phyloP scores from a whole-genome alignment of 2,888 invertebrate species.

The Criorhina ranunculi region DNA sequence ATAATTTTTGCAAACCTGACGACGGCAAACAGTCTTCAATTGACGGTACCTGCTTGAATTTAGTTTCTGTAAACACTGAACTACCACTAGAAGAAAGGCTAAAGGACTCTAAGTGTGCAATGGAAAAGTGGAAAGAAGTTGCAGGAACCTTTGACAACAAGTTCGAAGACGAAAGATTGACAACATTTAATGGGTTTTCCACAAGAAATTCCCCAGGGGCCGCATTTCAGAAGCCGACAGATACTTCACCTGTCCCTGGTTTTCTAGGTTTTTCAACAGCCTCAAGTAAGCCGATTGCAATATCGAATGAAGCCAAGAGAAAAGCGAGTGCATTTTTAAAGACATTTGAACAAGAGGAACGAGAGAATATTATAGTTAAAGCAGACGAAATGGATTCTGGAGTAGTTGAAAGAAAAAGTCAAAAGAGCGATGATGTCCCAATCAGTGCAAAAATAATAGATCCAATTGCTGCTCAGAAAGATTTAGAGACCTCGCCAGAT shows the following conservation, averaged over 20 bases:
- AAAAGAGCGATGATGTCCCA: neutral
- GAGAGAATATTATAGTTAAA: neutral
- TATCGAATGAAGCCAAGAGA: slow-evolving; percentile 66
- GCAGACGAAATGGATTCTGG: neutral
- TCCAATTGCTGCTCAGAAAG: neutral
- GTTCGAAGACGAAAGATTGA: no score
- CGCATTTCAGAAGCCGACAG: no score
- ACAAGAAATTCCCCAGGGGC: neutral
- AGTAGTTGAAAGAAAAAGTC: no score
- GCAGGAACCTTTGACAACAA: neutral
- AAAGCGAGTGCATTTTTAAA: slow-evolving; percentile 35
- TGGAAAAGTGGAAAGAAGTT: slow-evolving; percentile 64
- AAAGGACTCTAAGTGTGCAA: slow-evolving; percentile 40
- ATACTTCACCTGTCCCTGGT: no score
- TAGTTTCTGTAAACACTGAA: neutral
- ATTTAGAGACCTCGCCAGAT: neutral
- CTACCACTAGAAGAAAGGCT: neutral
- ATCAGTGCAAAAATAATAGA: neutral
- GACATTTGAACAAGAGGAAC: slow-evolving; percentile 37
- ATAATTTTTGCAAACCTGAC: neutral
- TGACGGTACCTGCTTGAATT: no score
- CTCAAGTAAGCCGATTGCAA: slow-evolving; percentile 59
- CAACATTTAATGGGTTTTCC: no score
- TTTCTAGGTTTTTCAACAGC: slow-evolving; percentile 62
- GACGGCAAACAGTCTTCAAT: neutral